Conservation (phyloP, 2,113 vertebrate genomes). For the Bombycilla garrulus region DNA sequence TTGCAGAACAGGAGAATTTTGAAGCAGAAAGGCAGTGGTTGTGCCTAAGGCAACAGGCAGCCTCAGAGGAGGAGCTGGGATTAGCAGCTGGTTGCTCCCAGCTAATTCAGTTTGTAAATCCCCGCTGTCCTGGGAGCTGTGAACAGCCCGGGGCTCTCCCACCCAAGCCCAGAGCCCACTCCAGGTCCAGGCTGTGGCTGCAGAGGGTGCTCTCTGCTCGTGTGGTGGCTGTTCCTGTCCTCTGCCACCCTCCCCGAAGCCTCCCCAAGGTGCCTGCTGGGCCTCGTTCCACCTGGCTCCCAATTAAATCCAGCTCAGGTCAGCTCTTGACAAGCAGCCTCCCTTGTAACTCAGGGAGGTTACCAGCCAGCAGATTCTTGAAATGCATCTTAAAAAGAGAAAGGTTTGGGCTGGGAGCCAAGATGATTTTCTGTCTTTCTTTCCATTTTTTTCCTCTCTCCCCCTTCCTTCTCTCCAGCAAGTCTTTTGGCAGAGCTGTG, state of each 20-base stretch:
- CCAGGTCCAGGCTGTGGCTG: neutral
- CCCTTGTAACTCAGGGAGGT: neutral
- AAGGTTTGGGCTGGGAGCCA: neutral
- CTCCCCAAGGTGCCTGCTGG: constrained; percentile 12
- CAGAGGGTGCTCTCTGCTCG: neutral
- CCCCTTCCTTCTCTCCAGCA: neutral
- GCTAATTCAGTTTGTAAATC: neutral
- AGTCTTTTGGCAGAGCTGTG: neutral
- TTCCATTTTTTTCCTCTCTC: neutral
- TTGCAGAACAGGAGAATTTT: neutral
- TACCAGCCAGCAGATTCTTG: neutral
- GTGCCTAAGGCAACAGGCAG: neutral
- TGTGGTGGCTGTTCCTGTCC: neutral
- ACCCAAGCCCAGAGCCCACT: rapidly evolving
- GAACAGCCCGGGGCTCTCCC: neutral
- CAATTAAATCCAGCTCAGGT: constrained; percentile 45
- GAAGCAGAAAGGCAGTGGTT: neutral
- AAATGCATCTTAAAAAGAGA: constrained; percentile 16
- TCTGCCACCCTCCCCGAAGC: neutral
- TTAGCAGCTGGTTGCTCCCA: neutral
- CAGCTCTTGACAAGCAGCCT: constrained; percentile 51
- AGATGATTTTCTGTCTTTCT: neutral
- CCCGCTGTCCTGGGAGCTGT: neutral
- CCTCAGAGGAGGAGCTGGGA: neutral
- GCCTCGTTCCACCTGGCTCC: neutral